Base-by-base conservation (phyloP, 1,140 invertebrate species). In the Oncopeltus fasciatus region DNA sequence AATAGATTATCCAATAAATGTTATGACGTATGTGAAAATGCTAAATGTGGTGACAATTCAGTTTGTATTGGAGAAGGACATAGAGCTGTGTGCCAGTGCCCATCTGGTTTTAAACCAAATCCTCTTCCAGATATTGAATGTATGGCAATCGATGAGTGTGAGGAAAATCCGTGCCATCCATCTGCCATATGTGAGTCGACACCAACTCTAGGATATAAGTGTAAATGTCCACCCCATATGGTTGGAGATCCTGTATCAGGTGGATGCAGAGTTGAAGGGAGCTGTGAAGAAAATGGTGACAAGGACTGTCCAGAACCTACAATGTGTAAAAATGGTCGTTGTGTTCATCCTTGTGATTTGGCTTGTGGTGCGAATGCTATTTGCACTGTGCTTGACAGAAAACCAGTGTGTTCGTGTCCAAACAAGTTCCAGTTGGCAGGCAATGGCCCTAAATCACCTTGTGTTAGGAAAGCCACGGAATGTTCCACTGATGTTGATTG, bases 11-110 rank as follows among this genome's bases (percentile, higher is more conserved):
- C 84, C 1, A 86, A 90, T 69, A 86, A 81, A n/a, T 92, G 89
- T 67, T 80, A 81, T 63, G 83, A 89, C 71, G 88, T 84, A 16
- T 93, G 90, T 70, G 80, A 82, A 63, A 82, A 86, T 70, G 83
- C 88, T 67, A 82, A 85, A 8, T 95, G 91, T 69, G 91, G 90
- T 1, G 80, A 81, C 27, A 91, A 92, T 74, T 87, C 91, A 11
- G 86, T 94, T 46, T 95, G 91, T 71, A 81, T 92, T 64, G 62
- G 62, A 18, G 87, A 92, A 71, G 83, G 88, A 69, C 89, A 92
- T 70, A 82, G 81, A 68, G 80, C 84, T 1, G 80, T 80, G 2
- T 95, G 91, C 68, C 84, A 87, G 69, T 95, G 92, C 71, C 88
- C 87, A 24, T 83, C 85, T 18, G 90, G 90, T 1, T 89, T 82